Evolutionary conservation across 2,113 vertebrate species (phyloP).

Genomic region (Oceanites oceanicus): DNA sequence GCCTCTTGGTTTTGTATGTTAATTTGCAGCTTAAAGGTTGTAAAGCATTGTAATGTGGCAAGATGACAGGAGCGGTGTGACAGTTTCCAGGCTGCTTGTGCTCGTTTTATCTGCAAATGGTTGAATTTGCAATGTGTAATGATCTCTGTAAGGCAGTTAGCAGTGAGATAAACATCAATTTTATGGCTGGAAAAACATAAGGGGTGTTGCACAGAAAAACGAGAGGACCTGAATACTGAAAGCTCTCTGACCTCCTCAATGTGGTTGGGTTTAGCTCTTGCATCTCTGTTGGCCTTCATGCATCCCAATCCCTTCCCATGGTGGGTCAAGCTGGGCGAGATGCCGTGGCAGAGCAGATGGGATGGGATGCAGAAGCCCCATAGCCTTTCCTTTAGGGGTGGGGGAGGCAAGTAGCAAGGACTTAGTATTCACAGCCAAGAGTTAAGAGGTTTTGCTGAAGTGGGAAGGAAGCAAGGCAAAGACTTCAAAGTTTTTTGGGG

Average conservation of each 20-base stretch:
- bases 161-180: constrained; percentile 34
- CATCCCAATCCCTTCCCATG: not conserved
- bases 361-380: constrained; percentile 22
- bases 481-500: not conserved
- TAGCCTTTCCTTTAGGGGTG: not conserved
- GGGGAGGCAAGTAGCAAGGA: constrained; percentile 28
- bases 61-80: not conserved
- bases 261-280: not conserved
- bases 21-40: constrained; percentile 12
- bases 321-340: not conserved
- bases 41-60: not conserved
- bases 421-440: not conserved
- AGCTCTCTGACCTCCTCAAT: constrained; percentile 27
- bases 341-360: not conserved
- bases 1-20: not conserved
- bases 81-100: not conserved
- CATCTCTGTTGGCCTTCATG: fast-evolving
- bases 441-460: not conserved
- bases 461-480: not conserved
- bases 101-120: constrained; percentile 15
- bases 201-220: not conserved
- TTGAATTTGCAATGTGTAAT: constrained; percentile 48
- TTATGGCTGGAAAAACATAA: constrained; percentile 45
- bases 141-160: constrained; percentile 56
- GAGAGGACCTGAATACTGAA: not conserved